Evolutionary conservation across 2,113 vertebrate species (phyloP).

Genomic region (Calcarius ornatus): DNA sequence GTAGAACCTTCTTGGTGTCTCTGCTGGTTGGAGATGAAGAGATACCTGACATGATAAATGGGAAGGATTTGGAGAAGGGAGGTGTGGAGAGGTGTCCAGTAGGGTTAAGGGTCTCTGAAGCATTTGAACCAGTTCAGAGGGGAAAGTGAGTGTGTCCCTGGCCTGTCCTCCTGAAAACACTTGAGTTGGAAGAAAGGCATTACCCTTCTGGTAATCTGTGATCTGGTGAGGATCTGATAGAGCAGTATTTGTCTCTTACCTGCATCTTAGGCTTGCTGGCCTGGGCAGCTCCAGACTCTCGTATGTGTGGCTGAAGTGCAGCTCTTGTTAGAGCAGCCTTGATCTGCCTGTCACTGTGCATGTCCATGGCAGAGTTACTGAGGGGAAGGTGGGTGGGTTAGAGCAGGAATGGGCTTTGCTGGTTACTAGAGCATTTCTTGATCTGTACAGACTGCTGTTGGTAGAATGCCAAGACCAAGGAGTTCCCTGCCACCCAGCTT

Average conservation of each 20-base stretch:
- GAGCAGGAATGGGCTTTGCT: background rate
- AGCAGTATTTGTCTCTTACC: background rate
- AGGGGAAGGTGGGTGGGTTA: background rate
- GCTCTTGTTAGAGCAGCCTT: background rate
- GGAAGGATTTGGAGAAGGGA: background rate
- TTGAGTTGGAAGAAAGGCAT: background rate
- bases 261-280: background rate
- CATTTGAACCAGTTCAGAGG: background rate
- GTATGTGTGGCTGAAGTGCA: fast-evolving
- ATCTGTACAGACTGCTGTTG: background rate
- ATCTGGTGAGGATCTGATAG: background rate
- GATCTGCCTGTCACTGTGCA: background rate
- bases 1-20: background rate
- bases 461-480: background rate
- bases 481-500: background rate
- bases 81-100: background rate
- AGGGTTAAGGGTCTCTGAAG: background rate
- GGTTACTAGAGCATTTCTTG: background rate
- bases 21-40: background rate
- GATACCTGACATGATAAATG: background rate
- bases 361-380: background rate
- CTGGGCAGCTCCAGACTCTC: background rate
- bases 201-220: background rate
- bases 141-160: background rate
- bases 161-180: background rate